Base-by-base conservation (phyloP, 1,140 invertebrate species). In the Chymomyza costata region DNA sequence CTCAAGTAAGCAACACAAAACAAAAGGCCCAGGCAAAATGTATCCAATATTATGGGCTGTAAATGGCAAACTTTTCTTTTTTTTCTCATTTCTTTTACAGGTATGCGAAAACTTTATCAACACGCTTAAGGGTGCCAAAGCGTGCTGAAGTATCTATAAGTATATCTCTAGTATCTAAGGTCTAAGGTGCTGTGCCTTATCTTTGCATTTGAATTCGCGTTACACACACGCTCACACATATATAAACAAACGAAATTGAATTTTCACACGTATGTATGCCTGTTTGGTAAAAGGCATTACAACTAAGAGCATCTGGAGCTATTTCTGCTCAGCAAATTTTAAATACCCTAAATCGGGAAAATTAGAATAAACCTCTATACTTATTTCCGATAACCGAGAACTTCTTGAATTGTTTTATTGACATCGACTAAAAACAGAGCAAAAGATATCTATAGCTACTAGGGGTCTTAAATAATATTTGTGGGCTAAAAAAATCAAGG, bases 171-270 rank as follows among this genome's bases (percentile, higher is more conserved):
- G 54, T 65, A 51, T 73, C 67, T 51, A 68, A n/a, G 30, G 50
- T 39, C 39, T 38, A 14, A 48, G 57, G 37, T 56, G 71, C 31
- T 74, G 65, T 74, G 71, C 56, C 70, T 71, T 76, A 70, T 78
- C 73, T 76, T 78, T 71, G 67, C 68, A 66, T 71, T 66, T 70
- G 66, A 71, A 76, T 71, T 78, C 66, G 74, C 56, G 57, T 31
- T 43, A 53, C 35, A 44, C 62, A 76, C n/a, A n/a, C n/a, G n/a
- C n/a, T n/a, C n/a, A n/a, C n/a, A n/a, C n/a, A n/a, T n/a, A n/a
- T n/a, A n/a, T 80, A 76, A 78, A 76, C 52, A 78, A 63, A 61
- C 53, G 62, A 66, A 78, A 76, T 76, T 78, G 71, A 69, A 76
- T 76, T 78, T 70, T 25, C 28, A 53, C 37, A 50, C 57, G 50